These are phyloP conservation scores for Prionailurus bengalensis DNA, from an alignment of 2,113 vertebrate species.

Conservation along the genomic window DNA sequence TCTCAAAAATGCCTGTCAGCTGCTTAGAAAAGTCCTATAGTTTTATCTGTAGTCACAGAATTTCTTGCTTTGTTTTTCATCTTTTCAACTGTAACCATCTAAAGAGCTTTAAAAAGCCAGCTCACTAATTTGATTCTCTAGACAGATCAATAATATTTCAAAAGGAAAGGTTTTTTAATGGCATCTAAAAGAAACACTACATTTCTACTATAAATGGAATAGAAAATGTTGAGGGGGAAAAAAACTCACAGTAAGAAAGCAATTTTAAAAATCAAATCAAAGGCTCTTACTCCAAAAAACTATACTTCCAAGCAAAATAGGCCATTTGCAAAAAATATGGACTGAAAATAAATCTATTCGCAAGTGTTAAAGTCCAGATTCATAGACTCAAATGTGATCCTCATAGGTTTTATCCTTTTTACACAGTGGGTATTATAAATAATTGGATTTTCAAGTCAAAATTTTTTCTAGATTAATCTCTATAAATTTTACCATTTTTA, in stretches of 20 bases:
- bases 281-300: not conserved
- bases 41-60: not conserved
- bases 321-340: constrained; percentile 32
- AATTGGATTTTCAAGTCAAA: constrained; percentile 30
- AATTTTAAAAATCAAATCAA: not conserved
- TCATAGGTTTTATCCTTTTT: constrained; percentile 5
- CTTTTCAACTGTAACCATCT: constrained; percentile 2
- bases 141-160: constrained; percentile 43
- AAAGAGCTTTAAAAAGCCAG: constrained; percentile 15
- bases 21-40: constrained; percentile 15
- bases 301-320: constrained; percentile 24
- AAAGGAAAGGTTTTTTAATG: constrained; percentile 30
- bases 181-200: not conserved
- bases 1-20: not conserved
- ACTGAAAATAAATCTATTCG: not conserved
- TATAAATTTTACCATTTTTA: not conserved
- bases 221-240: constrained; percentile 22
- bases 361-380: not conserved
- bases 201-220: not conserved
- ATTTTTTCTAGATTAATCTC: not conserved
- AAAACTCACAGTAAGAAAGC: not conserved
- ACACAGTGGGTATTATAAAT: not conserved
- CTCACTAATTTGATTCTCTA: not conserved
- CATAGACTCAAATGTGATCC: not conserved
- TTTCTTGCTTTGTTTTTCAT: constrained; percentile 53